Base-by-base conservation (phyloP, 2,113 vertebrate genomes). In the Corythornis madagascariensis region DNA sequence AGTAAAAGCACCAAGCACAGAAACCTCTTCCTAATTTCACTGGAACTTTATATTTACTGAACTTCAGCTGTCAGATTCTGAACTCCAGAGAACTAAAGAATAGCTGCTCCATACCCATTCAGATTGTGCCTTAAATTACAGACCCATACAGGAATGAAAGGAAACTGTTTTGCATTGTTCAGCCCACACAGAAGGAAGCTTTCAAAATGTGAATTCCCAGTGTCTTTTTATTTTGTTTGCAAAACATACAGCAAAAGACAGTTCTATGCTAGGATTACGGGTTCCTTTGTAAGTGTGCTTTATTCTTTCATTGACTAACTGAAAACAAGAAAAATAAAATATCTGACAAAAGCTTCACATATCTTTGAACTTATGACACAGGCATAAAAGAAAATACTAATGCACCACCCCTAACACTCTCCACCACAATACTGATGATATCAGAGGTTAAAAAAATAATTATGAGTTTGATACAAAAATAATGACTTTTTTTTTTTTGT, bases 21-120 rank as follows among this genome's bases (percentile, higher is more conserved):
- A 86, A 96, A 84, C 24, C 76, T 95, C 92, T 80, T 83, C 78
- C 75, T 93, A 69, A 89, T 38, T 91, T 77, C 26, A 6, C 53
- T 85, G 45, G 85, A 89, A 65, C 75, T 88, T 84, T 96, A 83
- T 57, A 83, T 88, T 78, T 81, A 82, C 38, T 74, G 73, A 94
- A 90, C 79, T 79, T 71, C 71, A 89, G 17, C 31, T 82, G 66
- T 43, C 77, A 82, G 61, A 80, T 55, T 63, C 31, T 71, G 47
- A 93, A 79, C 59, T 80, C 28, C 5, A 2, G 45, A 80, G 66
- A 77, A 50, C 60, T 35, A 19, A 72, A 94, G 45, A 94, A 87
- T 77, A 89, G 57, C 50, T 93, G 86, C 42, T 90, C 50, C 26
- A 17, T 75, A 66, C 64, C 28, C 81, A 82, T 95, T 93, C 57